Evolutionary conservation across 1,140 invertebrate species (phyloP).

Genomic region (Theocolax elegans): DNA sequence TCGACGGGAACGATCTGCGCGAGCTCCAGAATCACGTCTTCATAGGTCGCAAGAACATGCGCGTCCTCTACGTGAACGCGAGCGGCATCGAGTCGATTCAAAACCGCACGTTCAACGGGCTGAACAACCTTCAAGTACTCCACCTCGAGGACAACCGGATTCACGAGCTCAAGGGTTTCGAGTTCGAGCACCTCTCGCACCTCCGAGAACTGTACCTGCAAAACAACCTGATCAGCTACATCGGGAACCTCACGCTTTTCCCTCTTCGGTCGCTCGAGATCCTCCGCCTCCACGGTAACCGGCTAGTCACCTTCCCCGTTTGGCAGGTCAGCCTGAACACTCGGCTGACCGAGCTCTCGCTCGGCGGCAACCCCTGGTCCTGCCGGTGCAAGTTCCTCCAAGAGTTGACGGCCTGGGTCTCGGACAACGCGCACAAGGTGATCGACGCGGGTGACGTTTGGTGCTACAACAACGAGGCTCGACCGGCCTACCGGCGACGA

Average conservation of each 20-base stretch:
- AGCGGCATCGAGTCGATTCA: slow-evolving; percentile 87
- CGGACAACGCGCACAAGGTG: slow-evolving; percentile 83
- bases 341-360: slow-evolving; percentile 76
- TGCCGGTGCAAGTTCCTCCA: slow-evolving; percentile 91
- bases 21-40: slow-evolving; percentile 89
- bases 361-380: slow-evolving; percentile 87
- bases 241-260: slow-evolving; percentile 84
- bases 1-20: slow-evolving; percentile 89
- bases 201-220: slow-evolving; percentile 88
- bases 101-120: slow-evolving; percentile 91
- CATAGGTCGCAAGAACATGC: slow-evolving; percentile 91
- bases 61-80: slow-evolving; percentile 85
- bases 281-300: slow-evolving; percentile 86
- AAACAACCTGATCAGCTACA: slow-evolving; percentile 82
- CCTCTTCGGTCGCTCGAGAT: slow-evolving; percentile 82
- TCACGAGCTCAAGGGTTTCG: slow-evolving; percentile 83
- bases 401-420: slow-evolving; percentile 84
- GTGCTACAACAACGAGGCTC: slow-evolving; percentile 82
- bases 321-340: slow-evolving; percentile 84
- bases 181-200: slow-evolving; percentile 86
- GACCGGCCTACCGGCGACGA: slow-evolving; percentile 76
- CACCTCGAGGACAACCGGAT: slow-evolving; percentile 89
- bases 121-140: slow-evolving; percentile 82
- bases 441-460: slow-evolving; percentile 81
- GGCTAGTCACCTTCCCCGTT: slow-evolving; percentile 81